Evolutionary conservation across 2,797 vertebrate species (phyloP), one percentile per base, ranked within the genome.

Genomic region (Taenioides sp.): DNA sequence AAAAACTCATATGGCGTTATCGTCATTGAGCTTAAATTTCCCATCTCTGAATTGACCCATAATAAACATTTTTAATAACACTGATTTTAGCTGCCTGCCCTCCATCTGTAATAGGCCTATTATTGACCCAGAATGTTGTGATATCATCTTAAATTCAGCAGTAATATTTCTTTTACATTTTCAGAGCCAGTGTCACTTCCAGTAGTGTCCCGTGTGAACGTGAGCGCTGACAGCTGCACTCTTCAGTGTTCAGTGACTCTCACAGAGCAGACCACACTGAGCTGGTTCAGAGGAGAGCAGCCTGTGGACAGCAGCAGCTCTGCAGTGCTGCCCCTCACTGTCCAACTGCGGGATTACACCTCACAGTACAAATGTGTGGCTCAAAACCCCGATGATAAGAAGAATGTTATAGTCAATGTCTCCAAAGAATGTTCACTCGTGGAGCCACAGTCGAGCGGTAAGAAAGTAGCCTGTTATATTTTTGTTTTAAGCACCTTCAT

Each of bases 361-460:
- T 70, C 66, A 67, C 34, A 55, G 9, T 76, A 78, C 1, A 73
- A 55, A 62, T 84, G 82, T 80, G 80, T 63, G 34, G 66, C 75
- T 62, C n/a, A 57, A 14, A 80, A 66, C 27, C 73, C 73, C 65
- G 75, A 37, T 68, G 80, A 78, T 0, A 0, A 70, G 0, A 74
- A 78, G 57, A 65, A 47, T 54, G 0, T 25, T 11, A 0, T 0
- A 1, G 65, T 75, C 16, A 0, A 25, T 0, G 0, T 73, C 1
- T 22, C 0, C 0, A 10, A 3, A 0, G 2, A 0, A 31, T 84
- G 74, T 4, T 0, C 0, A 27, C 2, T 2, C 3, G 7, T 9
- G 0, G 0, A 12, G n/a, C 17, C 3, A 37, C 7, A 31, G 5
- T 31, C 31, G 7, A 34, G 4, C 4, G 31, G 34, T 10, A 10